phyloP scores from a whole-genome alignment of 1,140 invertebrate genomes.

The Eumaeus atala region DNA sequence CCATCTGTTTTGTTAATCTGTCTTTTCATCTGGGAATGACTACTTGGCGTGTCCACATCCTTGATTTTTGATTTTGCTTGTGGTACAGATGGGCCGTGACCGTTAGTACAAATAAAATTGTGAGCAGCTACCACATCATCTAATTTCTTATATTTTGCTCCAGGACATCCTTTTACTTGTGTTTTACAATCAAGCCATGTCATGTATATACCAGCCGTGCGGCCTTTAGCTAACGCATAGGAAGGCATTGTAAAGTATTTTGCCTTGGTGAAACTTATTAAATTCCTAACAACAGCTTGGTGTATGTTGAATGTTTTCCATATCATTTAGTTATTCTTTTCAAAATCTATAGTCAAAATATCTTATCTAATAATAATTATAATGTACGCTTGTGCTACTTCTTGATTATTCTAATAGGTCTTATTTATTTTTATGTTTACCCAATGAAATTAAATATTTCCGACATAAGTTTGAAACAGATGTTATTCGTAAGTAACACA shows the following conservation, averaged over 20 bases:
- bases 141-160: conserved; percentile 87
- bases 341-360: background rate
- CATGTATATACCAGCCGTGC: conserved; percentile 75
- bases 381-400: no score
- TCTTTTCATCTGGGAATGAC: conserved; percentile 36
- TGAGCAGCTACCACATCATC: conserved; percentile 76
- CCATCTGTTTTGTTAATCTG: conserved; percentile 54
- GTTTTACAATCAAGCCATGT: conserved; percentile 82
- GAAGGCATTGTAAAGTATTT: conserved; percentile 62
- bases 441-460: no score
- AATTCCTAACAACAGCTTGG: background rate
- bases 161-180: conserved; percentile 82
- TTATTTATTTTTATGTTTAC: no score
- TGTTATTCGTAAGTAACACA: no score
- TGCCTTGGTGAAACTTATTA: conserved; percentile 3
- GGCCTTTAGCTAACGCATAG: conserved; percentile 79
- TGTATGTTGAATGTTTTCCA: conserved; percentile 23
- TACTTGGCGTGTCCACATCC: conserved; percentile 7
- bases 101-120: conserved; percentile 40
- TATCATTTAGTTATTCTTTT: conserved; percentile 29
- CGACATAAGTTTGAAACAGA: no score
- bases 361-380: background rate
- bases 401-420: no score
- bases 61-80: conserved; percentile 24
- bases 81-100: conserved; percentile 18